phyloP scores from a whole-genome alignment of 2,113 vertebrate genomes.

The Gadus macrocephalus region DNA sequence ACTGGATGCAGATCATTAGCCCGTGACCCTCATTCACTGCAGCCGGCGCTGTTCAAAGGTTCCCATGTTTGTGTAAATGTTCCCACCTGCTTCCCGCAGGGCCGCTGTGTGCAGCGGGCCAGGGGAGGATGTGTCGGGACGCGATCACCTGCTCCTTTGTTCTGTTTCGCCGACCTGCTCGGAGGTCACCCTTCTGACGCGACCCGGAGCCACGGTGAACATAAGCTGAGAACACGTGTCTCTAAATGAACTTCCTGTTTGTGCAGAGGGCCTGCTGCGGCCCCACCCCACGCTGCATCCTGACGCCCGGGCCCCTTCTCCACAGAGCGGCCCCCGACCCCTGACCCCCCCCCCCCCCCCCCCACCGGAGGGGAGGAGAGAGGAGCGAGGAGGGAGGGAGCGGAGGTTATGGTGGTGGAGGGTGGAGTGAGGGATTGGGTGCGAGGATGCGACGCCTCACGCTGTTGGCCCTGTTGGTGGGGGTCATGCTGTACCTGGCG shows the following conservation, averaged over 20 bases:
- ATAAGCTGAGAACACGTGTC: not conserved
- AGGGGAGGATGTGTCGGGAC: too few species aligned
- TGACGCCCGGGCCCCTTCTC: conserved; percentile 27
- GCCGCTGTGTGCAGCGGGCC: too few species aligned
- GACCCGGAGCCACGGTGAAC: not conserved
- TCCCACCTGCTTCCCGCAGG: too few species aligned
- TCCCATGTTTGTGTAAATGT: too few species aligned
- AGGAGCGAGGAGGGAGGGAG: conserved; percentile 5
- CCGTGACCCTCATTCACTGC: too few species aligned
- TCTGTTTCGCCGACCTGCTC: not conserved
- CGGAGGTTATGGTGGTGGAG: conserved; percentile 4
- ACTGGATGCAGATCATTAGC: too few species aligned
- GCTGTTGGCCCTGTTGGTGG: conserved; percentile 75
- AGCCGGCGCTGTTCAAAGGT: too few species aligned
- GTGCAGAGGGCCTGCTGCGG: conserved; percentile 14
- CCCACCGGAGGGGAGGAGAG: conserved; percentile 14
- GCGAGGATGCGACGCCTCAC: conserved; percentile 79
- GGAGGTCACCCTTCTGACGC: conserved; percentile 21
- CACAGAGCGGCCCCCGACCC: conserved; percentile 39
- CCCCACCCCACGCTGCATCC: conserved; percentile 44
- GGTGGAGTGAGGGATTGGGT: not conserved
- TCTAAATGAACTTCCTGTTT: conserved; percentile 62
- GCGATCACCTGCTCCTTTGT: too few species aligned
- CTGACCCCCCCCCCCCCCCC: conserved; percentile 21
- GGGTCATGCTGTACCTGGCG: conserved; percentile 83